phyloP scores from a whole-genome alignment of 2,113 vertebrate species.

The Chaetodon trifascialis region DNA sequence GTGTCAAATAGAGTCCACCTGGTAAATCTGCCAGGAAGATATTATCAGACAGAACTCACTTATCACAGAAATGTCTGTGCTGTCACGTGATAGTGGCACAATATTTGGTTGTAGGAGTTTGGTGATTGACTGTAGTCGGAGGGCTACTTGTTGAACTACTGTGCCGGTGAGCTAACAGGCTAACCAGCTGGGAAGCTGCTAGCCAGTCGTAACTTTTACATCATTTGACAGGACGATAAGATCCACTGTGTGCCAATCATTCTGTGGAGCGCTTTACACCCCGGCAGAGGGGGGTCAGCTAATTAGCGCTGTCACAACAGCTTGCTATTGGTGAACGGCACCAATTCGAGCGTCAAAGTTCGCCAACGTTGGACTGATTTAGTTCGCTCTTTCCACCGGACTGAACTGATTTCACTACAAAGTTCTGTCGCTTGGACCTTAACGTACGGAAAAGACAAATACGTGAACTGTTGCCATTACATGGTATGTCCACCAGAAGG shows the following conservation, averaged over 20 bases:
- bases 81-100: background rate
- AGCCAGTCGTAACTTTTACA: background rate
- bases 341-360: background rate
- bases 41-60: background rate
- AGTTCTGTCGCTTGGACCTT: background rate
- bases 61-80: background rate
- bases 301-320: background rate
- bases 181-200: background rate
- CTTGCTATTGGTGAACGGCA: background rate
- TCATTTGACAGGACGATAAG: background rate
- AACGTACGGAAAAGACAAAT: background rate
- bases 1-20: background rate
- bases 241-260: background rate
- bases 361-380: background rate
- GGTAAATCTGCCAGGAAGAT: background rate
- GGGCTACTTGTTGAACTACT: background rate
- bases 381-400: background rate
- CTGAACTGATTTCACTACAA: background rate
- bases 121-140: too few relatives aligned
- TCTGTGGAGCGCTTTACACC: background rate
- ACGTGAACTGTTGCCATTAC: too few relatives aligned
- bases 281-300: background rate
- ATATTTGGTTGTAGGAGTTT: background rate
- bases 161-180: background rate
- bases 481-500: background rate